phyloP scores from a whole-genome alignment of 1,140 invertebrate species.

The Eumeta japonica region DNA sequence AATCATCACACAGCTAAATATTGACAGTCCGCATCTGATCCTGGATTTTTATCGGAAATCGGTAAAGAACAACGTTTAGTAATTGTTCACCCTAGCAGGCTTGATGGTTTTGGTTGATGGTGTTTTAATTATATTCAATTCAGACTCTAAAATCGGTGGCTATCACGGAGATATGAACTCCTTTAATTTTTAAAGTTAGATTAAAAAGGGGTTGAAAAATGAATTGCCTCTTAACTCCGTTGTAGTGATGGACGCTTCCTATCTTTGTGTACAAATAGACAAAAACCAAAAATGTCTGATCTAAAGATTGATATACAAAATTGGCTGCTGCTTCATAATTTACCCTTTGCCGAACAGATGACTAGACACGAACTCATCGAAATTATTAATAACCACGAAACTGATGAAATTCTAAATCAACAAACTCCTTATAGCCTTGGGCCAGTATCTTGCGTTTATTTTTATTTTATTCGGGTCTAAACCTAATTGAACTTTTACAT shows the following conservation, averaged over 20 bases:
- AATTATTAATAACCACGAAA: not conserved
- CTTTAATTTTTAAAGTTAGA: not conserved
- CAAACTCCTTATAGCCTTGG: not conserved
- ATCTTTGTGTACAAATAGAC: not conserved
- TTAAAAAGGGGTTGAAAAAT: not conserved
- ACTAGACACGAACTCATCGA: not conserved
- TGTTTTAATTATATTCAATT: not conserved
- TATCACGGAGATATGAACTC: conserved; percentile 2
- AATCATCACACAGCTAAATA: not conserved
- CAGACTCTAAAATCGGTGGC: not conserved
- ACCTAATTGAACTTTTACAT: not conserved
- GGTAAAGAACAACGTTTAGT: not conserved
- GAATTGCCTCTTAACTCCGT: not conserved
- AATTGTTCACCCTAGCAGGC: conserved; percentile 1
- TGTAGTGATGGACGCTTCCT: not conserved
- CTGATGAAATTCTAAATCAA: conserved; percentile 1
- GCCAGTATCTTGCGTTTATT: not conserved
- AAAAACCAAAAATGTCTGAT: not conserved
- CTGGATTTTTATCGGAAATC: no score
- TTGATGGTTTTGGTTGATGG: not conserved
- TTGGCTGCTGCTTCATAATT: not conserved
- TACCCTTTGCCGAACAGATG: not conserved
- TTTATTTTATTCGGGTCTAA: conserved; percentile 1
- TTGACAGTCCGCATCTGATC: not conserved
- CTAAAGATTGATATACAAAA: not conserved